These are phyloP conservation scores for Amiota communis DNA, from an alignment of 2,888 invertebrate species.

Conservation along the genomic window DNA sequence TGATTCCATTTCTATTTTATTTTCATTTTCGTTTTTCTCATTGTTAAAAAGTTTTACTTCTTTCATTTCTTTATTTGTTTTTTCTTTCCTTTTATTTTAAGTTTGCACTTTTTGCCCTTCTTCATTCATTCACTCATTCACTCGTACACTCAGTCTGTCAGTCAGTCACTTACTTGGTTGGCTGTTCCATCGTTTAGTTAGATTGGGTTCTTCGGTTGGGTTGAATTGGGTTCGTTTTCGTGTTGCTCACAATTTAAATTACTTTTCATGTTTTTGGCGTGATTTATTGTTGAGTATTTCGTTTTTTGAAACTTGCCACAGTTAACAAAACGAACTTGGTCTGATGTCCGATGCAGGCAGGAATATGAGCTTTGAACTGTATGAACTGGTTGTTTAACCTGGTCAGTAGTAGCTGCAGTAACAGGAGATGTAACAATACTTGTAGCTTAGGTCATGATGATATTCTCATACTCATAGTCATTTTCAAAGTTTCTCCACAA, in stretches of 20 bases:
- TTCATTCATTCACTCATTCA: not conserved
- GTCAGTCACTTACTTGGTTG: not conserved
- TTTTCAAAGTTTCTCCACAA: no score
- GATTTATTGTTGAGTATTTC: slow-evolving; percentile 28
- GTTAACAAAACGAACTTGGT: not conserved
- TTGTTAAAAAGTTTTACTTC: not conserved
- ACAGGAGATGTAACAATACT: no score
- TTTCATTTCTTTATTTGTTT: slow-evolving; percentile 16
- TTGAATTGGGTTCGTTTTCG: not conserved
- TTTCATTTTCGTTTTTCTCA: not conserved
- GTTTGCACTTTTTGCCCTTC: not conserved
- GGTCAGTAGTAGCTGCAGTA: no score
- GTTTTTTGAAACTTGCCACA: not conserved
- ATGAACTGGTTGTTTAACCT: no score
- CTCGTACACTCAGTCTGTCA: not conserved
- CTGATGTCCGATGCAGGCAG: no score
- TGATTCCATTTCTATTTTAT: not conserved
- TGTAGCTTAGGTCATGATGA: no score
- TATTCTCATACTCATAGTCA: no score
- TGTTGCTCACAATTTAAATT: slow-evolving; percentile 30
- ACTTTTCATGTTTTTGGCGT: slow-evolving; percentile 33
- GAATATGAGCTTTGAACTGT: no score
- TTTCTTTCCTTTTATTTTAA: slow-evolving; percentile 1
- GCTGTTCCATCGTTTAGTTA: no score
- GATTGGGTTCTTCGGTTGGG: no score